These are phyloP conservation scores for Heliconius ismenius DNA, from an alignment of 2,888 invertebrate genomes.

Conservation along the genomic window DNA sequence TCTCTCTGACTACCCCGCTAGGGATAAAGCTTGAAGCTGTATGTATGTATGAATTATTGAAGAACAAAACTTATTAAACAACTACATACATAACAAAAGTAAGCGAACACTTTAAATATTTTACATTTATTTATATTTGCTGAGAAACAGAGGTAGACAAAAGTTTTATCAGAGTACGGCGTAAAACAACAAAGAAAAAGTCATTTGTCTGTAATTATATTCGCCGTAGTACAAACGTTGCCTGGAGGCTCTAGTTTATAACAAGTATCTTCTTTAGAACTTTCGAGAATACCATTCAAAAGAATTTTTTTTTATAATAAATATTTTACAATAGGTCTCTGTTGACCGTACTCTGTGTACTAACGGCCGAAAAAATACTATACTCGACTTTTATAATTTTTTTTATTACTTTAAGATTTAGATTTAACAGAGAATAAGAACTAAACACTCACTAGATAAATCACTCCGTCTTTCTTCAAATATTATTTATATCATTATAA, in stretches of 20 bases:
- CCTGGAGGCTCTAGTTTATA: constrained; percentile 24
- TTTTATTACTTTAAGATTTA: too few species aligned
- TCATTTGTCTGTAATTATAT: constrained; percentile 22
- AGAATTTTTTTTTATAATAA: constrained; percentile 21
- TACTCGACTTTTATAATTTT: background rate
- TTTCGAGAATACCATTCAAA: constrained; percentile 17
- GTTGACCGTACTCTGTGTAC: constrained; percentile 3
- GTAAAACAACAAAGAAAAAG: constrained; percentile 25
- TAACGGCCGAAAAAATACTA: background rate
- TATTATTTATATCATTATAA: too few species aligned
- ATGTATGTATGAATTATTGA: too few species aligned
- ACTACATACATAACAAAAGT: background rate
- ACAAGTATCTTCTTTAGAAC: constrained; percentile 19
- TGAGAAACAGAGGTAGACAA: background rate
- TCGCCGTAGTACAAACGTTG: constrained; percentile 6
- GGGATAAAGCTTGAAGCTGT: too few species aligned
- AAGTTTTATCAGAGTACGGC: constrained; percentile 10
- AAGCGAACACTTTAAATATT: background rate
- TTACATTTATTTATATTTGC: constrained; percentile 2
- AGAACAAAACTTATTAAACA: constrained; percentile 5
- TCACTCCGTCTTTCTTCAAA: too few species aligned
- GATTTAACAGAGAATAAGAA: too few species aligned
- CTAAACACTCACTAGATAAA: too few species aligned
- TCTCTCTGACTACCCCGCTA: too few species aligned
- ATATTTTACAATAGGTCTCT: constrained; percentile 17